Base-by-base conservation (phyloP, 2,113 vertebrate genomes). In the Syngnathoides biaculeatus region DNA sequence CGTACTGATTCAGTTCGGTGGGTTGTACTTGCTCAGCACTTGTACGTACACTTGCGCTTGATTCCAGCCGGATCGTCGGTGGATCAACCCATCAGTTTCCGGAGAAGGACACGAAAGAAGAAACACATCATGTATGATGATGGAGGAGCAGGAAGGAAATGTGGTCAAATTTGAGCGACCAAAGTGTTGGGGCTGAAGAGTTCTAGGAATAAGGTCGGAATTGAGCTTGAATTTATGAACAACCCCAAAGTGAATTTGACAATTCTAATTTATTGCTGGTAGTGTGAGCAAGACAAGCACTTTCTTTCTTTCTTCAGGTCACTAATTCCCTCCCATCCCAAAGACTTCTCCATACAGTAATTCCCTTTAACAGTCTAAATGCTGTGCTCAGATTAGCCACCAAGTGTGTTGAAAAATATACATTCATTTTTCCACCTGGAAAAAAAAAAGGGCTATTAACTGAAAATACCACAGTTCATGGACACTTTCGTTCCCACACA, bases 241-340 rank as follows among this genome's bases (percentile, higher is more conserved):
- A 15, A 4, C 13, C 20, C 56, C 17, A 60, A 35, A 39, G 14
- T 11, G 4, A 57, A 20, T 20, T 19, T 12, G 10, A 59, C 27
- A 7, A 38, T 17, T 38, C 57, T 2, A 59, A 59, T 59, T 17
- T 59, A 30, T 2, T 8, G 9, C 2, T 4, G 35, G 35, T 19
- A 38, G 59, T 22, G 35, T 40, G 38, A 61, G n/a, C 58, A 39
- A 39, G 30, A 62, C 56, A 26, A 62, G 13, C n/a, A 3, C 60
- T 24, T 8, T n/a, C 17, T 39, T 61, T 61, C 9, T 40, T 42
- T 42, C 35, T 12, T 40, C 59, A 12, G n/a, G 59, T 56, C 24
- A 30, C 22, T 5, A 8, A 57, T 27, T 68, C 57, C 67, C 71
- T 85, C 72, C 64, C 70, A 64, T 77, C 71, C 65, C 52, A 35